These are phyloP conservation scores for Ovis canadensis DNA, from an alignment of 2,113 vertebrate genomes.

Conservation along the genomic window DNA sequence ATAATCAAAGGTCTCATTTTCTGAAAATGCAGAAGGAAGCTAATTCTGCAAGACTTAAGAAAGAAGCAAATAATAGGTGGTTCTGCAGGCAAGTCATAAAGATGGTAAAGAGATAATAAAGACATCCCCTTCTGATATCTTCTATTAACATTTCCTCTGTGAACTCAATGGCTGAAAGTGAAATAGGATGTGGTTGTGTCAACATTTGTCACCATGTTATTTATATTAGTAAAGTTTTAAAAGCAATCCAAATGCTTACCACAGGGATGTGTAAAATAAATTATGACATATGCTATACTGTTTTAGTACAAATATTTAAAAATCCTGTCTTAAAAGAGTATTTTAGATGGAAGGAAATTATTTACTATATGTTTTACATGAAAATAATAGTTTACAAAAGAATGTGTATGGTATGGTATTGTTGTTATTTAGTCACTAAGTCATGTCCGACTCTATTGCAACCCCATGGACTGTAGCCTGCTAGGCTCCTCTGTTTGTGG, in stretches of 20 bases:
- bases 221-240: neutral
- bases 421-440: neutral
- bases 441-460: neutral
- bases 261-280: neutral
- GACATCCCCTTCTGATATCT: neutral
- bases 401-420: neutral
- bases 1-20: neutral
- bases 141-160: neutral
- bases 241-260: neutral
- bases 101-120: neutral
- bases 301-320: neutral
- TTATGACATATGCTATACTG: neutral
- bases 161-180: neutral
- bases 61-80: neutral
- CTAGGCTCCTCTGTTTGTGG: neutral
- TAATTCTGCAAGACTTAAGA: neutral
- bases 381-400: constrained; percentile 16
- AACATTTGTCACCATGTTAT: neutral
- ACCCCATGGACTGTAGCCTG: neutral
- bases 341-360: neutral
- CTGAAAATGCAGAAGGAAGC: neutral
- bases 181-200: neutral
- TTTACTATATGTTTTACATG: neutral
- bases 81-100: neutral
- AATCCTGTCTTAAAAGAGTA: neutral